Evolutionary conservation across 2,888 invertebrate species (phyloP), one percentile per base, ranked within the genome.

Genomic region (Auanema freiburgensis): DNA sequence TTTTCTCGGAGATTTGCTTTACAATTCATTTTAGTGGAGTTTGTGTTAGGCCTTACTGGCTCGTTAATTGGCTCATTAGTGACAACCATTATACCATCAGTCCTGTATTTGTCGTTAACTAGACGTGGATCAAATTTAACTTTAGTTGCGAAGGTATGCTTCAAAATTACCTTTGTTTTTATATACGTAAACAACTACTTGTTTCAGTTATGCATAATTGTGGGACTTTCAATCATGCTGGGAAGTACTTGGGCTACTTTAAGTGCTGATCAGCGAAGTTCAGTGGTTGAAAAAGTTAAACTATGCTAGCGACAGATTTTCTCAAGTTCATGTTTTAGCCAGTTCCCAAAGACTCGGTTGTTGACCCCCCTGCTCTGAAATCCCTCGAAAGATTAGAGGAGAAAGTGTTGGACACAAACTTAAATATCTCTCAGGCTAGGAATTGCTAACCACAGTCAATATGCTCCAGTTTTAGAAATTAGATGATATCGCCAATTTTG

Each of bases 51-150:
- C 0, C 86, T 97, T 42, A 90, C 93, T 43, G 97, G 97, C 0
- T 92, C 96, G 1, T 95, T 96, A 0, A 93, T 95, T 76, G 97
- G 97, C 0, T 91, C 93, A 14, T 88, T 92, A 72, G 90, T 97
- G 72, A 95, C 95, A 79, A 89, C 94, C 42, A 90, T 96, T 81
- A 91, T 95, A 81, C 97, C 97, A 0, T 91, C 94, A 0, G 88
- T 91, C 0, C 91, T 93, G 83, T 95, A 67, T 64, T 49, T 59
- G 23, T 25, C 55, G 58, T 21, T 58, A 43, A 11, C 24, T 23
- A 16, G 12, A 41, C 18, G 59, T 50, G 50, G 59, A 41, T 11
- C 44, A 11, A 49, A 54, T 21, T 50, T 54, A n/a, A 50, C 46
- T 49, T 44, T 33, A 23, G 25, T 6, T 12, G 63, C 63, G 2